Conservation (phyloP, 1,140 invertebrate genomes). For the Sarcophaga bullata region DNA sequence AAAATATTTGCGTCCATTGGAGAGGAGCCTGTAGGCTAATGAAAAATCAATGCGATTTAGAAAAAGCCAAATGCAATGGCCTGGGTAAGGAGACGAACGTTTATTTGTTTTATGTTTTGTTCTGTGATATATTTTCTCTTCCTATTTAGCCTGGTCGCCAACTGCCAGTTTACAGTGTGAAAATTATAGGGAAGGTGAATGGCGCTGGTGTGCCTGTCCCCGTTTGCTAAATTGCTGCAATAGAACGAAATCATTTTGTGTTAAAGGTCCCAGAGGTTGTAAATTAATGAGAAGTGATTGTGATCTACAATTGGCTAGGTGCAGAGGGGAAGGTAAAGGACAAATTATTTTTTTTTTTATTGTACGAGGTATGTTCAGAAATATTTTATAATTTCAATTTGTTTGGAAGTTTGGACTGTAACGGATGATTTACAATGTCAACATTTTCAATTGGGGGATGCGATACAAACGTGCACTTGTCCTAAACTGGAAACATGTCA, state of each 20-base stretch:
- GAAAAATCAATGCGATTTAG: background rate
- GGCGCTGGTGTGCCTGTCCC: background rate
- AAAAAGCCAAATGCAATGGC: background rate
- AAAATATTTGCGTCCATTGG: background rate
- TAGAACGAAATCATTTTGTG: background rate
- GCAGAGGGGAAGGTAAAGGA: background rate
- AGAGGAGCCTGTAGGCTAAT: background rate
- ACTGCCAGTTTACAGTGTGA: background rate
- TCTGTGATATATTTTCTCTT: background rate
- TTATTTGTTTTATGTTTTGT: background rate
- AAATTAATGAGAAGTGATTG: slow-evolving; percentile 23
- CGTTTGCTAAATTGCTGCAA: slow-evolving; percentile 8
- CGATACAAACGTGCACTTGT: background rate
- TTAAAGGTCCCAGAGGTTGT: background rate
- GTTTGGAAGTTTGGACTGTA: background rate
- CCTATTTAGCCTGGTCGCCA: background rate
- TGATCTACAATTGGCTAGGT: slow-evolving; percentile 5
- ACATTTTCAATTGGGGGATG: background rate
- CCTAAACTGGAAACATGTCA: slow-evolving; percentile 1
- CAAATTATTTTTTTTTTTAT: background rate
- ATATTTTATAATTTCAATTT: background rate
- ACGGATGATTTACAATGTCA: background rate
- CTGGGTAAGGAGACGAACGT: background rate
- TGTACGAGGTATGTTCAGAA: background rate
- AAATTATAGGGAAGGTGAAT: background rate